phyloP scores from a whole-genome alignment of 1,140 invertebrate genomes.

The Aphelenchoides fujianensis region DNA sequence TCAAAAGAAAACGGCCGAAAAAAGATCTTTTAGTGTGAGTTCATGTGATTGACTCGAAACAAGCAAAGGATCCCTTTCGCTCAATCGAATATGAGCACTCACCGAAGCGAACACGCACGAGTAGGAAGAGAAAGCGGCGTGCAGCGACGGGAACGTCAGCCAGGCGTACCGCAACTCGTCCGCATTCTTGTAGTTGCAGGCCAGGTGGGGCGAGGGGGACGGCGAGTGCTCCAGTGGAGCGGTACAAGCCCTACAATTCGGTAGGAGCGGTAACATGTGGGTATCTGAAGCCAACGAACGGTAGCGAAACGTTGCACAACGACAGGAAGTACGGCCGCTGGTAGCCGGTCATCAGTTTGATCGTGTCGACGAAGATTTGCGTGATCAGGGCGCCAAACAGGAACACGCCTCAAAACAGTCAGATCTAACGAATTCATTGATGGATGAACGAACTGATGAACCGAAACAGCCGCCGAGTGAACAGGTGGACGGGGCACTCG shows the following conservation, averaged over 20 bases:
- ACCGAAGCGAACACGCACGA: conserved; percentile 60
- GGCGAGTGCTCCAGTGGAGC: conserved; percentile 62
- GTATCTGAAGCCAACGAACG: conserved; percentile 38
- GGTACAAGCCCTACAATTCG: conserved; percentile 60
- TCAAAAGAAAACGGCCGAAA: too few species aligned
- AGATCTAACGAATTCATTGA: not conserved
- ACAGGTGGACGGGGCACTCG: conserved; percentile 59
- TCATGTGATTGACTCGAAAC: too few species aligned
- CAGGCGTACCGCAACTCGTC: conserved; percentile 62
- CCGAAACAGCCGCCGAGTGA: conserved; percentile 56
- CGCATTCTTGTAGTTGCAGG: conserved; percentile 57
- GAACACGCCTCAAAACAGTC: conserved; percentile 49
- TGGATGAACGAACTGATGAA: conserved; percentile 52
- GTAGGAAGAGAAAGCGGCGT: conserved; percentile 61
- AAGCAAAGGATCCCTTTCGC: too few species aligned
- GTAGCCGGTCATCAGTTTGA: conserved; percentile 61
- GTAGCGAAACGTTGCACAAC: conserved; percentile 59
- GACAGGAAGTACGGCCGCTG: conserved; percentile 61
- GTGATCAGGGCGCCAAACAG: conserved; percentile 60
- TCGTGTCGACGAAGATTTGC: conserved; percentile 62
- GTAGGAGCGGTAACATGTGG: conserved; percentile 18
- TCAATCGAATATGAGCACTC: conserved; percentile 22
- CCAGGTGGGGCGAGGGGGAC: conserved; percentile 60
- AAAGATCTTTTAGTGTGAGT: too few species aligned
- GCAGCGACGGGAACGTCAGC: conserved; percentile 60